phyloP scores from a whole-genome alignment of 2,888 invertebrate genomes.

The Thelaira solivaga region DNA sequence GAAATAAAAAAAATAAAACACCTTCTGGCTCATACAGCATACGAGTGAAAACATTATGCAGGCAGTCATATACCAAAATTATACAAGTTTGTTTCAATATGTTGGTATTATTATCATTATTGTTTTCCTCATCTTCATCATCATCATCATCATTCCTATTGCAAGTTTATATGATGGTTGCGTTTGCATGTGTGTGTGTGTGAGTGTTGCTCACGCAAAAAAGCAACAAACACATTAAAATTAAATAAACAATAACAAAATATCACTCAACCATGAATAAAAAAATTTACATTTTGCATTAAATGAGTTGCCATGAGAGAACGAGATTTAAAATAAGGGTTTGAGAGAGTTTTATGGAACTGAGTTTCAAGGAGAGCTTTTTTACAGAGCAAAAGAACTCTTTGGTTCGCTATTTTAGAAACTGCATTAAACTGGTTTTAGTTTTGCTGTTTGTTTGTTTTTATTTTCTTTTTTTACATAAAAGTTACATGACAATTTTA shows the following conservation, averaged over 20 bases:
- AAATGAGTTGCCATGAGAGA: slow-evolving; percentile 11
- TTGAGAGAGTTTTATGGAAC: slow-evolving; percentile 22
- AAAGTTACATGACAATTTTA: slow-evolving; percentile 51
- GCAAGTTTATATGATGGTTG: not conserved
- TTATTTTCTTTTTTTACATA: slow-evolving; percentile 35
- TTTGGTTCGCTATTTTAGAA: slow-evolving; percentile 41
- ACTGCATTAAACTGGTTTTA: slow-evolving; percentile 59
- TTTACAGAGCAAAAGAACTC: slow-evolving; percentile 27
- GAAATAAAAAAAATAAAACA: slow-evolving; percentile 44
- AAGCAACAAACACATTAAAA: slow-evolving; percentile 44
- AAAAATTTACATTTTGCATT: not conserved
- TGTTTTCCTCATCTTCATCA: not conserved
- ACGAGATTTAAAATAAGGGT: slow-evolving; percentile 41
- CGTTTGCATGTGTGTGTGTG: not conserved
- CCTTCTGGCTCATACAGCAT: slow-evolving; percentile 22
- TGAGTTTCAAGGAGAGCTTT: slow-evolving; percentile 24
- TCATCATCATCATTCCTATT: slow-evolving; percentile 17
- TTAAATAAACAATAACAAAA: slow-evolving; percentile 41
- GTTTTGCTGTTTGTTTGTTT: slow-evolving; percentile 23
- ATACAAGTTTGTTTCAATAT: not conserved
- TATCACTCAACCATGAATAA: slow-evolving; percentile 53
- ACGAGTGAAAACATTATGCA: slow-evolving; percentile 10
- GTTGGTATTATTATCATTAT: slow-evolving; percentile 25
- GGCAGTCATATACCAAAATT: not conserved
- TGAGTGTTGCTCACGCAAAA: slow-evolving; percentile 1